A percentile compares a stretch with the other conserved stretches of the same genome.
Evolutionary conservation across 1,140 invertebrate genomes (phyloP).

Genomic region (Rhizoglyphus robini): DNA sequence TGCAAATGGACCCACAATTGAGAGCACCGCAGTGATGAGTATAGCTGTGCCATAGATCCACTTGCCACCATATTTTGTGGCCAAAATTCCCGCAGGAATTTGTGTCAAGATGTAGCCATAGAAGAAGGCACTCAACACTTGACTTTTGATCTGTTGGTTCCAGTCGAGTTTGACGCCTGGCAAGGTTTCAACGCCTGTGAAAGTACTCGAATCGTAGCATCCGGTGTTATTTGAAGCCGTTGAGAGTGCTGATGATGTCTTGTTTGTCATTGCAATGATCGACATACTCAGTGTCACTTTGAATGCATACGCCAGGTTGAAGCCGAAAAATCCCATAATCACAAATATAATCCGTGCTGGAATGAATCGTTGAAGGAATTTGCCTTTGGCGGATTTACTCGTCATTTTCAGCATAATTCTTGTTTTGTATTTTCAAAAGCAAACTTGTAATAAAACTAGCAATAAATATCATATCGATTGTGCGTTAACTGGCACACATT

Average conservation of each 20-base stretch:
- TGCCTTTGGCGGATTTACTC: no score
- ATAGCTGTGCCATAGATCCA: constrained; percentile 55
- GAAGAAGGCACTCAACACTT: constrained; percentile 68
- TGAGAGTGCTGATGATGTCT: neutral
- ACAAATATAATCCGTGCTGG: constrained; percentile 20
- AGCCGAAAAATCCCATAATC: constrained; percentile 23
- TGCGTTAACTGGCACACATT: no score
- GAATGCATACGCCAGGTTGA: constrained; percentile 23
- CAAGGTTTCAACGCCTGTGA: no score
- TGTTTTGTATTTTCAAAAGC: no score
- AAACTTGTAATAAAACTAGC: no score
- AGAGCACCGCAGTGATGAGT: constrained; percentile 17
- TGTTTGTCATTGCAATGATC: constrained; percentile 25
- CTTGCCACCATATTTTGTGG: constrained; percentile 63
- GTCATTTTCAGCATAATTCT: no score
- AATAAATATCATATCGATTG: no score
- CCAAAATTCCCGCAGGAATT: constrained; percentile 60
- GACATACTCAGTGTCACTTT: constrained; percentile 24
- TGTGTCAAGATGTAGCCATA: constrained; percentile 70
- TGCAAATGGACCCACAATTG: constrained; percentile 19
- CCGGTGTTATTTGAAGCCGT: neutral
- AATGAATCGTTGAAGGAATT: constrained; percentile 3
- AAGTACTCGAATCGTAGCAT: neutral
- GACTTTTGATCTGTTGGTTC: constrained; percentile 25
- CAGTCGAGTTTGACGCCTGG: constrained; percentile 21